Evolutionary conservation across 2,797 vertebrate genomes (phyloP), one percentile per base, ranked within the genome.

Genomic region (Sebastes aleutianus): DNA sequence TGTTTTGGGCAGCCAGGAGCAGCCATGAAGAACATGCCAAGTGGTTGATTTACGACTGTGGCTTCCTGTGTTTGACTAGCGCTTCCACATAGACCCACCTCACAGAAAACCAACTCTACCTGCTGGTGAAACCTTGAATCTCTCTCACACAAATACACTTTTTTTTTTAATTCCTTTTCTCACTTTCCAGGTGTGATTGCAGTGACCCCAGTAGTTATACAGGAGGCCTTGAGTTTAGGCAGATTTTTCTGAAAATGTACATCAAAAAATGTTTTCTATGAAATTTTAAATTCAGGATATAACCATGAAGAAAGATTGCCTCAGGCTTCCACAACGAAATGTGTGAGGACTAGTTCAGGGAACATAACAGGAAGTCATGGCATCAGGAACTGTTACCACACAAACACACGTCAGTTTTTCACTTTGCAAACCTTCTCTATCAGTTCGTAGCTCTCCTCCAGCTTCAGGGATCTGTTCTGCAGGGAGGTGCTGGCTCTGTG

Each of bases 361-460:
- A 76, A 74, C 12, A 34, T 12, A 14, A 32, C 32, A 31, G 24
- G 13, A 12, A 70, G 11, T 57, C 7, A 31, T 22, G 54, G 16
- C 32, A 50, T 62, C 12, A 50, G 59, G 4, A 61, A 67, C 6
- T 4, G 22, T 47, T 32, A 26, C 1, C 22, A 81, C 34, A 68
- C 74, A 76, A 57, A 36, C 47, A 53, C 6, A 20, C 5, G 11
- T 57, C 16, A 29, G 13, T 22, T 26, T 34, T 65, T 66, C 1
- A 36, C 11, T 54, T 16, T 14, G 85, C 94, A 26, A 89, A 99
- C 98, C 96, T 98, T 99, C 90, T 99, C 98, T 61, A 99, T 99
- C n/a, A 99, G 93, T 74, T 99, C 98, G 12, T 99, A 99, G 92
- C 97, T 98, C 92, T 99, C 98, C 86, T 99, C 99, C 77, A 99